These are phyloP conservation scores for Pachypanchax playfairii DNA, from an alignment of 2,113 vertebrate genomes.

Conservation along the genomic window DNA sequence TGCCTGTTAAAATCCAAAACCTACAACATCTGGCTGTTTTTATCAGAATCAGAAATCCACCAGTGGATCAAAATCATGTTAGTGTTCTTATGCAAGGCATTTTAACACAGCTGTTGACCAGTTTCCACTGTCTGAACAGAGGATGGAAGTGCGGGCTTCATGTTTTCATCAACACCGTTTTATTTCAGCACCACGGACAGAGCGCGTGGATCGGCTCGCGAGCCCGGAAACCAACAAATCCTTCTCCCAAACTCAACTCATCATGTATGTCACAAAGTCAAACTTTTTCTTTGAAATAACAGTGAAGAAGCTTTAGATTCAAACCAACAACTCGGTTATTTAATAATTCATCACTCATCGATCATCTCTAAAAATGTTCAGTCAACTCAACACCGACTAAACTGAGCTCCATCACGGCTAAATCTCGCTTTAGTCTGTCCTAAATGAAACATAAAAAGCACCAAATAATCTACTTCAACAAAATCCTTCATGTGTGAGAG, in stretches of 20 bases:
- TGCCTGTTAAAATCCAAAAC: not conserved
- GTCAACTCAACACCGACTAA: too few relatives aligned
- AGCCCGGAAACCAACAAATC: too few relatives aligned
- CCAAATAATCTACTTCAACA: too few relatives aligned
- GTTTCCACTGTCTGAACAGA: not conserved
- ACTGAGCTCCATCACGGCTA: not conserved
- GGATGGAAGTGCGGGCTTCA: not conserved
- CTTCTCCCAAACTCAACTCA: too few relatives aligned
- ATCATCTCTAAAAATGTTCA: constrained; percentile 12
- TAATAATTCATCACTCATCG: constrained; percentile 5
- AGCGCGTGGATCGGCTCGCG: constrained; percentile 22
- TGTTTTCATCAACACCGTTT: constrained; percentile 1
- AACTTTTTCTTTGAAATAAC: too few relatives aligned
- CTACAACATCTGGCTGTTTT: not conserved
- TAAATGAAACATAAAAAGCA: too few relatives aligned
- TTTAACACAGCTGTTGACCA: constrained; percentile 3
- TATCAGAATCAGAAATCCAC: not conserved
- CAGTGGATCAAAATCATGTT: too few relatives aligned
- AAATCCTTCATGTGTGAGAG: not conserved
- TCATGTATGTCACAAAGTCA: not conserved
- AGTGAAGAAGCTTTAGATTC: not conserved
- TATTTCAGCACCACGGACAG: constrained; percentile 72
- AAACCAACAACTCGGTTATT: constrained; percentile 13
- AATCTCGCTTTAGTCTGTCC: not conserved
- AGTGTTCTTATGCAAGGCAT: constrained; percentile 34